Evolutionary conservation across 2,113 vertebrate genomes (phyloP).

Genomic region (Riparia riparia): DNA sequence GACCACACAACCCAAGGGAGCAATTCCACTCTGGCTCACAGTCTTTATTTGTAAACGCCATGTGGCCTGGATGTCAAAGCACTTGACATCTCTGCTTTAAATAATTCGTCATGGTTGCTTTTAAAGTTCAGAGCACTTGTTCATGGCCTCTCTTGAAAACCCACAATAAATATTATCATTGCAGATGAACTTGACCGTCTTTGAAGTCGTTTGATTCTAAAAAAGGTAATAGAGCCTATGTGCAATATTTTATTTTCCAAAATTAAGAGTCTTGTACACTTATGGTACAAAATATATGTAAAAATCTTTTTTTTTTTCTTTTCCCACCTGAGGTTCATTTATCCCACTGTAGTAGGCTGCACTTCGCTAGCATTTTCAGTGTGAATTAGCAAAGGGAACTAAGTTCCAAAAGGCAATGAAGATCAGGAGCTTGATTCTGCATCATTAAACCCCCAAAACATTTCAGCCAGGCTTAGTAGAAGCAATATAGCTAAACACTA

Average conservation of each 20-base stretch:
- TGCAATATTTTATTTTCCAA: background rate
- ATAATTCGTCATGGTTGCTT: slow-evolving; percentile 19
- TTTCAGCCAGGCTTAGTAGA: background rate
- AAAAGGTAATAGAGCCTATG: background rate
- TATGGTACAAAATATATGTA: background rate
- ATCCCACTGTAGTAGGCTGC: background rate
- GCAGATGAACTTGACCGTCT: background rate
- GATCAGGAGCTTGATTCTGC: background rate
- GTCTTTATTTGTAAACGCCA: slow-evolving; percentile 2
- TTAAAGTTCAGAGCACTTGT: slow-evolving; percentile 54
- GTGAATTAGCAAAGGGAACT: background rate
- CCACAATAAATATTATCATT: slow-evolving; percentile 9
- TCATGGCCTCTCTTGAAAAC: slow-evolving; percentile 24
- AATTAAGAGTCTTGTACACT: background rate
- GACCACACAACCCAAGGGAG: slow-evolving; percentile 37
- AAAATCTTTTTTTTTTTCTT: background rate
- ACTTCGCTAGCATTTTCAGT: background rate
- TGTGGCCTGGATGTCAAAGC: slow-evolving; percentile 37
- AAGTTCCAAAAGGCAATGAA: background rate
- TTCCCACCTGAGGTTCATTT: background rate
- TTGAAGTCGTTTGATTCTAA: slow-evolving; percentile 47
- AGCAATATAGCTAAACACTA: background rate
- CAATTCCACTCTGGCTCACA: background rate
- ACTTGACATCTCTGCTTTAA: slow-evolving; percentile 36
- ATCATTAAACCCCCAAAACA: background rate